These are phyloP conservation scores for Zosterops hypoxanthus DNA, from an alignment of 2,113 vertebrate genomes.

Conservation along the genomic window DNA sequence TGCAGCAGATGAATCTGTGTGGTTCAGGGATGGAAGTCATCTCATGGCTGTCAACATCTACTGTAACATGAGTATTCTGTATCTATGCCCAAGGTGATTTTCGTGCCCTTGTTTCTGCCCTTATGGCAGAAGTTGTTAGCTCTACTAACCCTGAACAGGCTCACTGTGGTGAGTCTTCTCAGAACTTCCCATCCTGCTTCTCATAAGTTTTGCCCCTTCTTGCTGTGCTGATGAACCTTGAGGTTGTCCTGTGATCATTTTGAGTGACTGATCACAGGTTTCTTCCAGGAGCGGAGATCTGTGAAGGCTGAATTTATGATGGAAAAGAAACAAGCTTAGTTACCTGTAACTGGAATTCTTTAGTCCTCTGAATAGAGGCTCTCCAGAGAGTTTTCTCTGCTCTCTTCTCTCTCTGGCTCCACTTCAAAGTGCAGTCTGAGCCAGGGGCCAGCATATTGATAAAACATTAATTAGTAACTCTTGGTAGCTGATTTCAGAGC, in stretches of 20 bases:
- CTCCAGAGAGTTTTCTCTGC: neutral
- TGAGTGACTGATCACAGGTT: neutral
- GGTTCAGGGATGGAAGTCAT: neutral
- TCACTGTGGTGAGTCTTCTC: neutral
- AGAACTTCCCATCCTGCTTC: neutral
- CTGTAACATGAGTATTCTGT: neutral
- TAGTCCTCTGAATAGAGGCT: neutral
- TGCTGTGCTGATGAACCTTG: neutral
- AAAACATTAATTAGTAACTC: neutral
- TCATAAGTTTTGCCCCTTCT: neutral
- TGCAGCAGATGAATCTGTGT: neutral
- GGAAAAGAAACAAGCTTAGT: neutral
- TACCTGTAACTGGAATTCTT: conserved; percentile 13
- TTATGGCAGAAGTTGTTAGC: neutral
- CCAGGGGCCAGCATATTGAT: neutral
- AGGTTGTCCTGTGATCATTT: neutral
- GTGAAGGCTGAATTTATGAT: neutral
- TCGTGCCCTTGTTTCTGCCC: neutral
- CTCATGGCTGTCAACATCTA: neutral
- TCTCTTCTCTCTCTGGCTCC: neutral
- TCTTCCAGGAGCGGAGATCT: neutral
- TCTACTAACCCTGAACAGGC: neutral
- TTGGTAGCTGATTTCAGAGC: neutral
- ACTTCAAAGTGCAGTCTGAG: conserved; percentile 35
- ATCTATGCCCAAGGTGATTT: neutral